These are phyloP conservation scores for Saxidomus purpurata DNA, from an alignment of 1,140 invertebrate genomes.

Conservation along the genomic window DNA sequence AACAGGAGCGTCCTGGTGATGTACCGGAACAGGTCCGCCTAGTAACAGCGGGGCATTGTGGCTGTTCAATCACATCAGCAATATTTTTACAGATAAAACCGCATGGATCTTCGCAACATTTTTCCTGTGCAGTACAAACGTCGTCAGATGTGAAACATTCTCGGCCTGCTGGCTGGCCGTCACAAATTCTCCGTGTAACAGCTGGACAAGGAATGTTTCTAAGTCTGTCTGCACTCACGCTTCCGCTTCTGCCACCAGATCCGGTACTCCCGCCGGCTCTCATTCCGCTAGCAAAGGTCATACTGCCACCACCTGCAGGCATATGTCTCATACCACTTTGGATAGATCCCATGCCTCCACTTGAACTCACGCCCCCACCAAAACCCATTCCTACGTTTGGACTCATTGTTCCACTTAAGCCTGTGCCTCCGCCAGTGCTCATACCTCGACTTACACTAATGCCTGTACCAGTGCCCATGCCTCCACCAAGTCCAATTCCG, in stretches of 20 bases:
- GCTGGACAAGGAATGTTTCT: neutral
- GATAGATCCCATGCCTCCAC: neutral
- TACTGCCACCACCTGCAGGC: too few relatives aligned
- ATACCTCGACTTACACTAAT: neutral
- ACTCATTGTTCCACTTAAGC: neutral
- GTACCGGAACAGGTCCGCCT: neutral
- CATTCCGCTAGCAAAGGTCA: neutral
- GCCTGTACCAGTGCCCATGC: neutral
- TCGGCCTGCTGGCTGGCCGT: neutral
- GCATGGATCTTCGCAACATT: constrained; percentile 10
- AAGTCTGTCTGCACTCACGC: neutral
- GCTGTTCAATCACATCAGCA: neutral
- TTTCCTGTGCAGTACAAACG: neutral
- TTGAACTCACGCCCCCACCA: neutral
- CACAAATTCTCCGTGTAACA: neutral
- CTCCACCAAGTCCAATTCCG: neutral
- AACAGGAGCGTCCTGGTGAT: neutral
- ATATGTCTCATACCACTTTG: too few relatives aligned
- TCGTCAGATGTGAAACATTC: neutral
- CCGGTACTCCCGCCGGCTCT: neutral
- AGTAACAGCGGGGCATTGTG: neutral
- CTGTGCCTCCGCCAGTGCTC: neutral
- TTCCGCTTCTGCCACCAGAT: neutral
- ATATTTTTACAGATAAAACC: constrained; percentile 1
- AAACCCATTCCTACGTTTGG: neutral